Evolutionary conservation across 1,140 invertebrate genomes (phyloP).

Genomic region (Grapholita molesta): DNA sequence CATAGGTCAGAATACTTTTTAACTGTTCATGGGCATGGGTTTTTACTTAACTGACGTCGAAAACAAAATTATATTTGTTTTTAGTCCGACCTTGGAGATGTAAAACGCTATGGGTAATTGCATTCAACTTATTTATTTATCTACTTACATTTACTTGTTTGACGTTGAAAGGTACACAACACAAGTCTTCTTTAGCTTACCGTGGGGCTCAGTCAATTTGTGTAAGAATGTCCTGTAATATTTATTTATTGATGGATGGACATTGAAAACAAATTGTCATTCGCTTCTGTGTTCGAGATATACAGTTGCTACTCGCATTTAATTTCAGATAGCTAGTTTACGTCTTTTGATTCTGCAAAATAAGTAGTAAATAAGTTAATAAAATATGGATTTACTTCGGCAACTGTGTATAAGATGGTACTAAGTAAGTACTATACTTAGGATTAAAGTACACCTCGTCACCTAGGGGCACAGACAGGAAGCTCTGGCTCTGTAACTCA

Average conservation of each 20-base stretch:
- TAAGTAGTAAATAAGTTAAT: slow-evolving; percentile 8
- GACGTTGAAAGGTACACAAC: neutral
- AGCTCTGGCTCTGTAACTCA: neutral
- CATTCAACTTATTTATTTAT: too few species aligned
- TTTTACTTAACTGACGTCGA: neutral
- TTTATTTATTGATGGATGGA: neutral
- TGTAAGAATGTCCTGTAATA: too few species aligned
- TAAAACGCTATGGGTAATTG: neutral
- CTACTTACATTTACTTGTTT: neutral
- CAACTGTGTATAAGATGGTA: neutral
- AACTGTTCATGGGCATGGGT: neutral
- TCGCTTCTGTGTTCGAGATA: neutral
- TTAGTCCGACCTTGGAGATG: neutral
- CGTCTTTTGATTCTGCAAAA: neutral
- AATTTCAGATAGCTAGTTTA: neutral
- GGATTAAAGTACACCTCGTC: neutral
- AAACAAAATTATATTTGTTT: neutral
- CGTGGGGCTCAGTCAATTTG: neutral
- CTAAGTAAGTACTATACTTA: neutral
- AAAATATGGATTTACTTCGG: neutral
- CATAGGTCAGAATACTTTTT: neutral
- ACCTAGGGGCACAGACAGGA: neutral
- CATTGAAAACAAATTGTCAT: neutral
- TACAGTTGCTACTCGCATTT: neutral
- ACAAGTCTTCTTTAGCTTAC: neutral